A percentile compares a stretch with the other conserved stretches of the same genome.
phyloP scores from a whole-genome alignment of 2,888 invertebrate genomes.

The Volucella zonaria region DNA sequence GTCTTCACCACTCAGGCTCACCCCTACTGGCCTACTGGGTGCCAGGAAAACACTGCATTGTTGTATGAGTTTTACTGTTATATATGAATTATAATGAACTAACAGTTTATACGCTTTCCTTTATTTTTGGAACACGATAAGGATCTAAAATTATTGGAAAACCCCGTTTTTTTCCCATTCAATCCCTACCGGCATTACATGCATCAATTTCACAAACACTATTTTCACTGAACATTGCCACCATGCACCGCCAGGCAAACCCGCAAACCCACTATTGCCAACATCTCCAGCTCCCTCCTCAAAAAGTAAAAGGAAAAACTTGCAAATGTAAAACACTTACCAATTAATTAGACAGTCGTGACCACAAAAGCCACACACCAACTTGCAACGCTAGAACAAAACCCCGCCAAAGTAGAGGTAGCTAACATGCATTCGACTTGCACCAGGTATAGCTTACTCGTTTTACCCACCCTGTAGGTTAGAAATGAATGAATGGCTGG shows the following conservation, averaged over 20 bases:
- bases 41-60: too few species aligned
- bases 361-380: constrained; percentile 29
- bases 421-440: constrained; percentile 50
- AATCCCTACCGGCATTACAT: background rate
- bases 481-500: constrained; percentile 51
- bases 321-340: constrained; percentile 49
- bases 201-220: background rate
- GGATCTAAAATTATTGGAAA: constrained; percentile 11
- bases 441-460: too few species aligned
- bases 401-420: constrained; percentile 24
- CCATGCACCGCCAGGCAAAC: background rate
- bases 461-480: constrained; percentile 1
- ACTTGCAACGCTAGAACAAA: constrained; percentile 38
- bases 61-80: background rate
- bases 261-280: background rate
- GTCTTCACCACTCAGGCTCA: too few species aligned
- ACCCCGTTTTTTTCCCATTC: background rate
- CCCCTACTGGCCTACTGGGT: too few species aligned
- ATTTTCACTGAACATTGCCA: background rate
- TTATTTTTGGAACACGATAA: constrained; percentile 5
- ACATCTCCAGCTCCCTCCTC: background rate
- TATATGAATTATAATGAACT: background rate
- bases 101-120: background rate
- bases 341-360: constrained; percentile 63
- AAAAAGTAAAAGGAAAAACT: constrained; percentile 47